These are phyloP conservation scores for Nectonema munidae DNA, from an alignment of 2,888 invertebrate genomes.

Conservation along the genomic window DNA sequence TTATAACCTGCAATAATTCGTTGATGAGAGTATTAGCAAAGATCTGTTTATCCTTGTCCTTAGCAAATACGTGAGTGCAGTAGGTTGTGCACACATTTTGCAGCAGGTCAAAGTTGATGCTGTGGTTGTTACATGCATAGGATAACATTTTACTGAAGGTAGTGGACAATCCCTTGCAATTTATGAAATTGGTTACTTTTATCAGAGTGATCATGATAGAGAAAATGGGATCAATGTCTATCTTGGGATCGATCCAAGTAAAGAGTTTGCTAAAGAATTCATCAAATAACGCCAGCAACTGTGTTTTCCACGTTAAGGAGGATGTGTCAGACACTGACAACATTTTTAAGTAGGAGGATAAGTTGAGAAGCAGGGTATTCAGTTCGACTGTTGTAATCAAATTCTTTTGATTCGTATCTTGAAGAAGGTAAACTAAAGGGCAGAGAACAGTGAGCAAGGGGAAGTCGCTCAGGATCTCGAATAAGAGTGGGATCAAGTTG, in stretches of 20 bases:
- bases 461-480: neutral
- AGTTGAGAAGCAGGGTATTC: too few species aligned
- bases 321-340: too few species aligned
- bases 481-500: neutral
- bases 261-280: slow-evolving; percentile 25
- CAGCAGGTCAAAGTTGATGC: slow-evolving; percentile 34
- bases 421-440: neutral
- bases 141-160: slow-evolving; percentile 75
- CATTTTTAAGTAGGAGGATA: too few species aligned
- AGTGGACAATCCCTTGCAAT: slow-evolving; percentile 64
- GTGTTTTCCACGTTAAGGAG: too few species aligned
- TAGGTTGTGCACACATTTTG: slow-evolving; percentile 61
- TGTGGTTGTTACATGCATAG: slow-evolving; percentile 56
- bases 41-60: slow-evolving; percentile 64
- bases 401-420: too few species aligned
- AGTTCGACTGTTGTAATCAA: too few species aligned
- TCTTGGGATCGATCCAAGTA: slow-evolving; percentile 27
- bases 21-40: slow-evolving; percentile 61
- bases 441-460: neutral
- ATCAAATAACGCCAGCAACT: slow-evolving; percentile 1
- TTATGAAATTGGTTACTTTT: slow-evolving; percentile 45
- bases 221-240: slow-evolving; percentile 24
- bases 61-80: slow-evolving; percentile 25
- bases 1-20: slow-evolving; percentile 68
- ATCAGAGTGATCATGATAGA: slow-evolving; percentile 29